phyloP scores from a whole-genome alignment of 2,113 vertebrate genomes.

The Sceloporus tristichus region DNA sequence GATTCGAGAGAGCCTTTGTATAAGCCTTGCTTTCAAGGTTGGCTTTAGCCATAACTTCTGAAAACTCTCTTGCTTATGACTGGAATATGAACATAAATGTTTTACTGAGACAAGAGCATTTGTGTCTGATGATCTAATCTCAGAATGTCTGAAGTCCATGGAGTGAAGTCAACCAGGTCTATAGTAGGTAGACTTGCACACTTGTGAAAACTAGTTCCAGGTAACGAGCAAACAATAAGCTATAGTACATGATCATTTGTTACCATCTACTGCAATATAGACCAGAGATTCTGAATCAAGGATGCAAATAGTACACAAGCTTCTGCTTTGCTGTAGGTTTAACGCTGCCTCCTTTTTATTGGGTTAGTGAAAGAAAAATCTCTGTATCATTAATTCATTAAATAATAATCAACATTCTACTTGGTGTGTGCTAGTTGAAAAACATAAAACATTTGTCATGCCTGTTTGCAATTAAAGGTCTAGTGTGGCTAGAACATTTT shows the following conservation, averaged over 20 bases:
- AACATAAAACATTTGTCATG: neutral
- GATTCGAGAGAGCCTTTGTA: neutral
- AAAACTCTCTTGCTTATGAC: neutral
- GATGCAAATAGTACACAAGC: conserved; percentile 24
- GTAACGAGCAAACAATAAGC: neutral
- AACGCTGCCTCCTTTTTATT: conserved; percentile 30
- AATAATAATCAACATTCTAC: neutral
- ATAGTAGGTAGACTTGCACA: neutral
- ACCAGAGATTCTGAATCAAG: conserved; percentile 16
- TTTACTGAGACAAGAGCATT: neutral
- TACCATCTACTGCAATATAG: conserved; percentile 49
- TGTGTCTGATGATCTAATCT: neutral
- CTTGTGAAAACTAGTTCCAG: neutral
- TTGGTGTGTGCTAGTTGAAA: neutral
- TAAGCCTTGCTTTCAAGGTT: neutral
- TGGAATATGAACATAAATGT: neutral
- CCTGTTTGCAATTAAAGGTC: conserved; percentile 20
- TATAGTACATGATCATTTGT: no score
- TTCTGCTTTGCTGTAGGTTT: conserved; percentile 1
- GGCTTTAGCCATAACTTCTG: neutral
- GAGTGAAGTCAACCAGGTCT: neutral
- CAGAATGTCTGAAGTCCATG: neutral
- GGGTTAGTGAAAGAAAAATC: conserved; percentile 29
- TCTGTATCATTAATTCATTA: conserved; percentile 37
- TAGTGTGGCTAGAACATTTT: conserved; percentile 16